These are phyloP conservation scores for Cosmorhoe ocellata DNA, from an alignment of 2,888 invertebrate species.

Conservation along the genomic window DNA sequence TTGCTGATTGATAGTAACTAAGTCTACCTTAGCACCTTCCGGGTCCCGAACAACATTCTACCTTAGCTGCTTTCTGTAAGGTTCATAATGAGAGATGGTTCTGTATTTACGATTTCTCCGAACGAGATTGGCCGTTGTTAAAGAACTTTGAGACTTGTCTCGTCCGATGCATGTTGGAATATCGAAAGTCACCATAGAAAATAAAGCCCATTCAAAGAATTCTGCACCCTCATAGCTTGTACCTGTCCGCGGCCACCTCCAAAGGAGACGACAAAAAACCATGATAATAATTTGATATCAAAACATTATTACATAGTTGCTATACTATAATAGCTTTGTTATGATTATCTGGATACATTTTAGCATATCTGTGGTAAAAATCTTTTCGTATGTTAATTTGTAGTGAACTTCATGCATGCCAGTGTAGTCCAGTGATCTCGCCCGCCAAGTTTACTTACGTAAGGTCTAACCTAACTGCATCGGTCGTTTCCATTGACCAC, in stretches of 20 bases:
- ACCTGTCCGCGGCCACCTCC: constrained; percentile 80
- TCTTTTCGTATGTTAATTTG: constrained; percentile 52
- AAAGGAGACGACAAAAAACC: constrained; percentile 77
- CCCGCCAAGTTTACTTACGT: too few relatives aligned
- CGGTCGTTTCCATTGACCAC: background rate
- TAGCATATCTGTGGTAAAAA: constrained; percentile 52
- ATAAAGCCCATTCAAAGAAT: constrained; percentile 77
- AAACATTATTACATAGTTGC: constrained; percentile 75
- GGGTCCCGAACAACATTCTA: constrained; percentile 36
- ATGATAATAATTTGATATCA: constrained; percentile 77
- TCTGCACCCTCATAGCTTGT: constrained; percentile 80
- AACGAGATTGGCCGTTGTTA: constrained; percentile 8
- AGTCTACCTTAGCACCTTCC: constrained; percentile 68
- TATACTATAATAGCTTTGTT: constrained; percentile 80
- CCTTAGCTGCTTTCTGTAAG: constrained; percentile 39
- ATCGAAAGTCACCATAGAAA: constrained; percentile 30
- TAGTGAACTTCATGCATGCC: constrained; percentile 54
- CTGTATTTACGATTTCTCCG: constrained; percentile 2
- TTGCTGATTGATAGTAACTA: constrained; percentile 79
- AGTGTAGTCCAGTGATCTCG: constrained; percentile 30
- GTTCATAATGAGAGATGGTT: constrained; percentile 30
- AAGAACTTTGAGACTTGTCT: constrained; percentile 35
- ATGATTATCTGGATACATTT: constrained; percentile 74
- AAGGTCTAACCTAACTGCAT: background rate
- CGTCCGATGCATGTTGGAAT: constrained; percentile 32